Evolutionary conservation across 1,140 invertebrate species (phyloP).

Genomic region (Episyrphus balteatus): DNA sequence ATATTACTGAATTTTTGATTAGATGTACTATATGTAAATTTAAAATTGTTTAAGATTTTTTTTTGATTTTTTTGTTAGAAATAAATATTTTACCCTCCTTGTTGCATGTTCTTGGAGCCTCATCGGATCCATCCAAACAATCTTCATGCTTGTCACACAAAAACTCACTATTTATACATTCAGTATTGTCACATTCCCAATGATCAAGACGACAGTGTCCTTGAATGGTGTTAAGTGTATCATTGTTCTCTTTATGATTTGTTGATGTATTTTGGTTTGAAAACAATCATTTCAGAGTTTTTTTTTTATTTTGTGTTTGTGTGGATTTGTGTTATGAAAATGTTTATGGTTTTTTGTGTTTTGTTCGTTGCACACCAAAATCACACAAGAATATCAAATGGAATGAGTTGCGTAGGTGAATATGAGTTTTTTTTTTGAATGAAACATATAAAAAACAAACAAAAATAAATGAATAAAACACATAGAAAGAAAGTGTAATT

Average conservation of each 20-base stretch:
- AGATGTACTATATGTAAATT: too few relatives aligned
- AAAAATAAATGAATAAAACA: neutral
- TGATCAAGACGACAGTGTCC: conserved; percentile 13
- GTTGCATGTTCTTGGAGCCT: conserved; percentile 23
- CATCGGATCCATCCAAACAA: conserved; percentile 59
- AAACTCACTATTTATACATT: conserved; percentile 32
- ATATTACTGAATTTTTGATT: too few relatives aligned
- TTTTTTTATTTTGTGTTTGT: too few relatives aligned
- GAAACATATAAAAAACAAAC: neutral
- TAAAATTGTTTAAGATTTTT: neutral
- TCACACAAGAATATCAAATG: neutral
- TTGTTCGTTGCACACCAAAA: neutral
- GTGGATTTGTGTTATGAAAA: too few relatives aligned
- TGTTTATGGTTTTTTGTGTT: too few relatives aligned
- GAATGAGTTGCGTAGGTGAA: too few relatives aligned
- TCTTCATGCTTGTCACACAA: conserved; percentile 53
- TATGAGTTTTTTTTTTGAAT: too few relatives aligned
- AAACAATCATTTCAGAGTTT: too few relatives aligned
- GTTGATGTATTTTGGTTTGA: too few relatives aligned
- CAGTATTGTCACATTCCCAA: conserved; percentile 35
- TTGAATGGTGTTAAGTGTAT: too few relatives aligned
- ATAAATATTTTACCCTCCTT: conserved; percentile 8
- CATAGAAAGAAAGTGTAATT: too few relatives aligned
- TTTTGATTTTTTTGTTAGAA: neutral
- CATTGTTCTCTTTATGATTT: too few relatives aligned